These are phyloP conservation scores for Chionodraco myersi DNA, from an alignment of 2,113 vertebrate genomes.

Conservation along the genomic window DNA sequence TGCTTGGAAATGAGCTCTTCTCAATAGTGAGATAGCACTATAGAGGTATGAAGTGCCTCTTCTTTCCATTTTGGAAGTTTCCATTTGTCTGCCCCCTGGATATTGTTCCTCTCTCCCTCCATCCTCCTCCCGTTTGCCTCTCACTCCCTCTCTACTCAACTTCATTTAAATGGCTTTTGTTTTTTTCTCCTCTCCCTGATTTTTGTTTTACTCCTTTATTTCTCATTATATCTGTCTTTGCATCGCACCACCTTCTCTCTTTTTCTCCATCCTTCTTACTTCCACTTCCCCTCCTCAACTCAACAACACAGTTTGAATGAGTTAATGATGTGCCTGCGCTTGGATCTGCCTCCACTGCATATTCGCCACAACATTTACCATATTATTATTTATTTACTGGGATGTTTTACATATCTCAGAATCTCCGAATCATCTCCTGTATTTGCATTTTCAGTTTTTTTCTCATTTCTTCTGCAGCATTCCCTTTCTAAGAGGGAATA, in stretches of 20 bases:
- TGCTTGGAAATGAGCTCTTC: slow-evolving; percentile 31
- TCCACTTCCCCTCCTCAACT: slow-evolving; percentile 17
- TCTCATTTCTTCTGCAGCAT: not conserved
- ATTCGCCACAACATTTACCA: slow-evolving; percentile 50
- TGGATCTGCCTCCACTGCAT: slow-evolving; percentile 46
- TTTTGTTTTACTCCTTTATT: slow-evolving; percentile 8
- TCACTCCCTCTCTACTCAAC: not conserved
- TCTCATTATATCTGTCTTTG: not conserved
- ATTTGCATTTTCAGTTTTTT: slow-evolving; percentile 29
- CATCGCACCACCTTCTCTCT: not conserved
- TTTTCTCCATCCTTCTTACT: slow-evolving; percentile 5
- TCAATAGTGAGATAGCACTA: slow-evolving; percentile 25
- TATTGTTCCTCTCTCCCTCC: slow-evolving; percentile 22
- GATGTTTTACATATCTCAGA: slow-evolving; percentile 48
- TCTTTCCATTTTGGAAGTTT: slow-evolving; percentile 52
- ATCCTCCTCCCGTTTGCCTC: not conserved
- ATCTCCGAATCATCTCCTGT: slow-evolving; percentile 41
- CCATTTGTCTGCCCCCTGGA: slow-evolving; percentile 46
- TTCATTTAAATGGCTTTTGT: slow-evolving; percentile 4
- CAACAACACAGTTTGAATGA: slow-evolving; percentile 23
- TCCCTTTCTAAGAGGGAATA: not conserved
- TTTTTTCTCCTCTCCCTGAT: not conserved
- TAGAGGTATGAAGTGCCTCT: slow-evolving; percentile 41
- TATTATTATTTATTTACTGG: slow-evolving; percentile 58
- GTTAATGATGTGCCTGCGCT: slow-evolving; percentile 50